phyloP scores from a whole-genome alignment of 2,888 invertebrate genomes.

The Gastrophysa polygoni region DNA sequence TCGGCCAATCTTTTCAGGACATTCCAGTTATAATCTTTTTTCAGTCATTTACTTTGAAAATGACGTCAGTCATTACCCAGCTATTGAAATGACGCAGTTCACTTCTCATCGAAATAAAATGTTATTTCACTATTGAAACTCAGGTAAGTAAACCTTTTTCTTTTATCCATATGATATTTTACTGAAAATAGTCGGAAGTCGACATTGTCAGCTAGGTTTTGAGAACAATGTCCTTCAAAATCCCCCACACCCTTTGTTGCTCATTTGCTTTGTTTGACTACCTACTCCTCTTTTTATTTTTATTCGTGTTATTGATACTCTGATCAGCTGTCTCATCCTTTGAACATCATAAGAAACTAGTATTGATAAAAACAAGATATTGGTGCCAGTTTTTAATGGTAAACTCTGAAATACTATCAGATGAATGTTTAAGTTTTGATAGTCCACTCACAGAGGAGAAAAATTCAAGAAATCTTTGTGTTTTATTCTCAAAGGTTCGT shows the following conservation, averaged over 20 bases:
- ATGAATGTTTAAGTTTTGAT: no score
- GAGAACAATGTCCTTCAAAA: slow-evolving; percentile 45
- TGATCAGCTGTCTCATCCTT: background rate
- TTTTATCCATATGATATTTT: slow-evolving; percentile 2
- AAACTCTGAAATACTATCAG: no score
- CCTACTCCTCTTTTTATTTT: no score
- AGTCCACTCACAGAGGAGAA: background rate
- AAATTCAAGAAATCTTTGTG: no score
- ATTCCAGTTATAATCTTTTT: background rate
- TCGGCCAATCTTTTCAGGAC: background rate
- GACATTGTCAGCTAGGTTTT: slow-evolving; percentile 25
- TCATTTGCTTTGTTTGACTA: slow-evolving; percentile 18
- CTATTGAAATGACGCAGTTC: slow-evolving; percentile 66
- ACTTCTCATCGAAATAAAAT: no score
- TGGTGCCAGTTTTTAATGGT: no score
- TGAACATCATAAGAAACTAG: no score
- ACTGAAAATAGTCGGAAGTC: slow-evolving; percentile 5
- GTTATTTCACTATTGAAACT: slow-evolving; percentile 29
- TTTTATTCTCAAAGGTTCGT: slow-evolving; percentile 9
- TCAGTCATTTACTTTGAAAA: slow-evolving; percentile 67
- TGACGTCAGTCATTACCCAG: slow-evolving; percentile 85
- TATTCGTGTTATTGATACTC: background rate
- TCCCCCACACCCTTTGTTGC: slow-evolving; percentile 52
- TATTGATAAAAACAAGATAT: no score
- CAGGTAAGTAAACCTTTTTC: slow-evolving; percentile 27